Evolutionary conservation across 2,888 invertebrate species (phyloP).

Genomic region (Drosophila algonquin): DNA sequence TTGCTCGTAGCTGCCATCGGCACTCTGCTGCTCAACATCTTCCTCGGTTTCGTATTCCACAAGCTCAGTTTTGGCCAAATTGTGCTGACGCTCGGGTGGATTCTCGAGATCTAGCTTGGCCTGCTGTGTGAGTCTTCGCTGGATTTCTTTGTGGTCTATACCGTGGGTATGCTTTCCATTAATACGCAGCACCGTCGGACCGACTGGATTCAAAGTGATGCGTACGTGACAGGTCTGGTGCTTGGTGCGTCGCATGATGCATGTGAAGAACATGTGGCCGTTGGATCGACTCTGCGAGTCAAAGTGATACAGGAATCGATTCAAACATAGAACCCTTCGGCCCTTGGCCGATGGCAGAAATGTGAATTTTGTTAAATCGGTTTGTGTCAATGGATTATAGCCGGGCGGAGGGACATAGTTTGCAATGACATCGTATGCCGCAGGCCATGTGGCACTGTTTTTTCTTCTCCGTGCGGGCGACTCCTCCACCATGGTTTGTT

Average conservation of each 20-base stretch:
- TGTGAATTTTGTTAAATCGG: constrained; percentile 68
- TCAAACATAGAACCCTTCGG: constrained; percentile 75
- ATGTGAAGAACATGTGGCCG: constrained; percentile 77
- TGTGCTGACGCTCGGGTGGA: constrained; percentile 2
- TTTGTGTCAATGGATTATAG: constrained; percentile 62
- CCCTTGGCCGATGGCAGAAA: constrained; percentile 80
- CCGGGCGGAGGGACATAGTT: constrained; percentile 45
- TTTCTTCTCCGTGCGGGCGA: background rate
- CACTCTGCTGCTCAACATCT: constrained; percentile 13
- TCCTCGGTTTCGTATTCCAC: constrained; percentile 23
- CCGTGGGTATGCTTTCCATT: constrained; percentile 74
- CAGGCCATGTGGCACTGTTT: constrained; percentile 48
- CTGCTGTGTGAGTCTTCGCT: constrained; percentile 60
- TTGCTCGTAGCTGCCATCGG: constrained; percentile 43
- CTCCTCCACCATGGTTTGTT: background rate
- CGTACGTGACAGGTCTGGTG: constrained; percentile 75
- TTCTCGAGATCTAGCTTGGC: constrained; percentile 24
- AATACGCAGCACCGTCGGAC: constrained; percentile 68
- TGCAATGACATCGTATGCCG: constrained; percentile 55
- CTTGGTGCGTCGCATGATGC: constrained; percentile 73
- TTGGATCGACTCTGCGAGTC: constrained; percentile 74
- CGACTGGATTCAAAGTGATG: constrained; percentile 67
- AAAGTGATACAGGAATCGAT: constrained; percentile 75
- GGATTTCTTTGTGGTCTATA: constrained; percentile 60
- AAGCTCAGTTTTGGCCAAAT: constrained; percentile 24